Conservation (phyloP, 2,113 vertebrate genomes). For the Prolemur simus region DNA sequence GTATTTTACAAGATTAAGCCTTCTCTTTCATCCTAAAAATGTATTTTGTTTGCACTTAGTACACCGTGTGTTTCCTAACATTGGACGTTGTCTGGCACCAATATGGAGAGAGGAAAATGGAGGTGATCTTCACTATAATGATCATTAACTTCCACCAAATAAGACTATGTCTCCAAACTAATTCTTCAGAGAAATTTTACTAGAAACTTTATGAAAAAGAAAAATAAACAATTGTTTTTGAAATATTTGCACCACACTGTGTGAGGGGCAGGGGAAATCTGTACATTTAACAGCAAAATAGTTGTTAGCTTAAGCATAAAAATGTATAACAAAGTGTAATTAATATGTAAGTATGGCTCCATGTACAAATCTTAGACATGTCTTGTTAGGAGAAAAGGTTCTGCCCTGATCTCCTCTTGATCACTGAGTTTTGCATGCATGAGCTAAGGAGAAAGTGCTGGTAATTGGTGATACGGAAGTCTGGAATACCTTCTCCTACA, state of each 20-base stretch:
- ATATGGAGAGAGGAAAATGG: not conserved
- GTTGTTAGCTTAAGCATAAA: not conserved
- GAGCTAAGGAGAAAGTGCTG: not conserved
- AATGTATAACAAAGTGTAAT: not conserved
- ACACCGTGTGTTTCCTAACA: not conserved
- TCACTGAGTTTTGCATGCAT: not conserved
- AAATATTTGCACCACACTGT: not conserved
- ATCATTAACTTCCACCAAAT: not conserved
- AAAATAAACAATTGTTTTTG: not conserved
- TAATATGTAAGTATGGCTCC: not conserved
- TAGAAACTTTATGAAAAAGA: not conserved
- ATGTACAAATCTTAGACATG: not conserved
- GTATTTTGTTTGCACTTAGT: not conserved
- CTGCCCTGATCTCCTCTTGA: not conserved
- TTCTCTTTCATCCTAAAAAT: not conserved
- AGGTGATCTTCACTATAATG: not conserved
- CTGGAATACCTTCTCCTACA: not conserved
- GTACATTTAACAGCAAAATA: not conserved
- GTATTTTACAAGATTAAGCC: not conserved
- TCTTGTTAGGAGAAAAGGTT: not conserved
- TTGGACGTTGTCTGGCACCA: not conserved
- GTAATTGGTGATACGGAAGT: not conserved
- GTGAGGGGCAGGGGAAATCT: not conserved
- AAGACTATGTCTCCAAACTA: not conserved
- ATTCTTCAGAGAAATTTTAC: not conserved